Evolutionary conservation across 2,113 vertebrate genomes (phyloP), one percentile per base, ranked within the genome.

Genomic region (Chloroceryle aenea): DNA sequence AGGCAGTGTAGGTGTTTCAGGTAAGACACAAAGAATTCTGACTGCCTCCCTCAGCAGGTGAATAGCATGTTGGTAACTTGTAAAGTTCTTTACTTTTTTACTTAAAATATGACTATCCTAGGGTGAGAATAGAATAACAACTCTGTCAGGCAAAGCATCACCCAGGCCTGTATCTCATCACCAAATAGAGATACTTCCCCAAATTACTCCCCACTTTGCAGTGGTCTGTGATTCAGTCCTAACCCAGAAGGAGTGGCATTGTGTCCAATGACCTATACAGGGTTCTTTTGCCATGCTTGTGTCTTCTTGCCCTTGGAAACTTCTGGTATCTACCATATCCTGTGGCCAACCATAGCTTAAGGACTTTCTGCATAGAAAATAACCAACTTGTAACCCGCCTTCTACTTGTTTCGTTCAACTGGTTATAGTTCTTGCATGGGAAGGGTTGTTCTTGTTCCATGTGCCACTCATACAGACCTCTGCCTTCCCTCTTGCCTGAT

Each of bases 321-420:
- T 27, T 36, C 53, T 68, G 32, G 47, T 55, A 36, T 17, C 34
- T 32, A 1, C 72, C 53, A 72, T 48, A 36, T 43, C 72, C 72
- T 55, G 34, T 74, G 53, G 58, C 47, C 67, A 71, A 10, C 10
- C 47, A 74, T 42, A 86, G 52, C 47, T 62, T 22, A 14, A 32
- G 58, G 53, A 48, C 18, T 27, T 53, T 27, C 42, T 83, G 62
- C 52, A 9, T 25, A 30, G 68, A 23, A 8, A 62, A 21, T 26
- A 38, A 23, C 21, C n/a, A 53, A 22, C 80, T 72, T 12, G 8
- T 52, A 85, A 25, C 55, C 71, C 58, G 45, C 52, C 66, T 11
- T 21, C 61, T 86, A 30, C 47, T 53, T 38, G 7, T 21, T 53
- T 53, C 0, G 0, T 32, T 52, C 62, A 34, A 2, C 30, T 0